These are phyloP conservation scores for Zelostemma sp. DNA, from an alignment of 1,140 invertebrate species.

Conservation along the genomic window DNA sequence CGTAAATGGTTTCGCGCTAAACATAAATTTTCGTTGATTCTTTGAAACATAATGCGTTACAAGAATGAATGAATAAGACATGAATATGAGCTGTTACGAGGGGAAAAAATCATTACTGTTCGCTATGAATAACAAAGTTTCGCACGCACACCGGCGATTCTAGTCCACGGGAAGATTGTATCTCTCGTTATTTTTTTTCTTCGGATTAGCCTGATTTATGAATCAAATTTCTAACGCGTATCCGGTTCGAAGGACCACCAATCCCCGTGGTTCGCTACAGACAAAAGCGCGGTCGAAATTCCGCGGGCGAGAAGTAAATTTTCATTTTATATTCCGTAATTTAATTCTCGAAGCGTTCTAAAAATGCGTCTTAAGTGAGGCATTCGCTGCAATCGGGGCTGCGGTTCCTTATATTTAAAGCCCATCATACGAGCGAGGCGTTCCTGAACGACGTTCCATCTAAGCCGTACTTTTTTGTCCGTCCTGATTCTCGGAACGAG, in stretches of 20 bases:
- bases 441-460: slow-evolving; percentile 17
- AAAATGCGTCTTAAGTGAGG: background rate
- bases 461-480: slow-evolving; percentile 9
- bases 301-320: background rate
- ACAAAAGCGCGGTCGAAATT: background rate
- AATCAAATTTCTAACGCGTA: background rate
- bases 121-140: too few species aligned
- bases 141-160: too few species aligned
- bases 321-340: background rate
- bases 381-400: background rate
- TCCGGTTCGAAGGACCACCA: background rate
- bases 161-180: too few species aligned
- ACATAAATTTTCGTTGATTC: background rate
- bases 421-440: slow-evolving; percentile 21
- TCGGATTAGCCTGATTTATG: background rate
- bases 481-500: slow-evolving; percentile 34
- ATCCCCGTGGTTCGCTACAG: too few species aligned
- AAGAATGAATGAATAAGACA: too few species aligned
- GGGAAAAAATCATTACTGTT: too few species aligned
- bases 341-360: background rate
- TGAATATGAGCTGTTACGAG: too few species aligned
- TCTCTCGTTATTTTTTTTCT: too few species aligned
- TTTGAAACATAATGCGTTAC: too few species aligned
- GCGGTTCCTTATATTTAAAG: slow-evolving; percentile 7
- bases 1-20: background rate